Conservation (phyloP, 1,140 invertebrate genomes). For the Bradysia coprophila region DNA sequence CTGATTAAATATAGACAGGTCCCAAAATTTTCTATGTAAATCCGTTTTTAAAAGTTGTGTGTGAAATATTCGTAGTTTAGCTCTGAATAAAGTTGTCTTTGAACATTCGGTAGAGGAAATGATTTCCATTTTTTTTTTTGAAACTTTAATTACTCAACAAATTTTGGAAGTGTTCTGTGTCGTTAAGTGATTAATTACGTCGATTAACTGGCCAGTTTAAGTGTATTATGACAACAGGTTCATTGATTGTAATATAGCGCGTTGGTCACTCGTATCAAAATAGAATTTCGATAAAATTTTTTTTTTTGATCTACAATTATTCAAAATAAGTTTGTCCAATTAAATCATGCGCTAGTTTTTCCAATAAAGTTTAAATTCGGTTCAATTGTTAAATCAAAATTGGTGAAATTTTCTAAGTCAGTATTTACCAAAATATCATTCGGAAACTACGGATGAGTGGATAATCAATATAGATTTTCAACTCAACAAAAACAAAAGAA, state of each 20-base stretch:
- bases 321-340: background rate
- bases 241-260: background rate
- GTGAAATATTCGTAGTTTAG: background rate
- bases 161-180: background rate
- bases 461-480: too few relatives aligned
- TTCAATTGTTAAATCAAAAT: background rate
- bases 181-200: background rate
- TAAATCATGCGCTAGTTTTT: background rate
- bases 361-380: background rate
- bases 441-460: too few relatives aligned
- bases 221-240: background rate
- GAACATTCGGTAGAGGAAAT: background rate
- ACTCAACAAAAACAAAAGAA: too few relatives aligned
- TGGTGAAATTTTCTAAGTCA: background rate
- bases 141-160: too few relatives aligned
- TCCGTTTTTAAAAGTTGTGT: background rate
- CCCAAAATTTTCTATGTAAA: conserved; percentile 1
- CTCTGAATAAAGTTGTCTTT: background rate
- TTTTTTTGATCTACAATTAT: background rate
- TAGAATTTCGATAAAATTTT: too few relatives aligned
- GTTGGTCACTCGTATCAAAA: too few relatives aligned
- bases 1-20: background rate
- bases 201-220: background rate
- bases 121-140: background rate
- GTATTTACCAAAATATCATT: background rate